These are phyloP conservation scores for Aphelenchoides besseyi DNA, from an alignment of 1,140 invertebrate genomes.

Conservation along the genomic window DNA sequence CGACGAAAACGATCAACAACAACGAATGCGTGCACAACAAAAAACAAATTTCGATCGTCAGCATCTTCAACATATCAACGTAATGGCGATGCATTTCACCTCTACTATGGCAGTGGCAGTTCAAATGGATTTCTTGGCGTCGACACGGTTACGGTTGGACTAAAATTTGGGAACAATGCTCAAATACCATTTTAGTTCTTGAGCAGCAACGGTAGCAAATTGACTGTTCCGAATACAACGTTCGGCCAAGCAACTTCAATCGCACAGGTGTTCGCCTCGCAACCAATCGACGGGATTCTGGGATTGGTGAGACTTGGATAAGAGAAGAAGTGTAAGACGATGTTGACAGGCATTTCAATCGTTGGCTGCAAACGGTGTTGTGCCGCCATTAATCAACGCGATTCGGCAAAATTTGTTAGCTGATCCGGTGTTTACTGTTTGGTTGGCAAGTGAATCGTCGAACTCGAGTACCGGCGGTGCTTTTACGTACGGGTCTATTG, in stretches of 20 bases:
- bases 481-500: conserved; percentile 52
- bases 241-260: conserved; percentile 53
- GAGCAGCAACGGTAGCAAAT: conserved; percentile 1
- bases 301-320: conserved; percentile 44
- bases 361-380: conserved; percentile 46
- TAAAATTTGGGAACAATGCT: conserved; percentile 4
- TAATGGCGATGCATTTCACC: conserved; percentile 38
- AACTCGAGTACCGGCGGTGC: conserved; percentile 35
- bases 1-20: conserved; percentile 17
- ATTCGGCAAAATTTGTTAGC: conserved; percentile 50
- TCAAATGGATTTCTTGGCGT: conserved; percentile 44
- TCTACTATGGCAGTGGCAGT: conserved; percentile 50
- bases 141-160: conserved; percentile 38
- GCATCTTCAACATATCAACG: conserved; percentile 45
- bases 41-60: conserved; percentile 36
- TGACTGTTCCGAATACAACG: conserved; percentile 44
- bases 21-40: conserved; percentile 34
- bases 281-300: conserved; percentile 53
- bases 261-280: conserved; percentile 40
- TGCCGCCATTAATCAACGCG: conserved; percentile 50
- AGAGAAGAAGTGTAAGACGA: conserved; percentile 19
- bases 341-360: conserved; percentile 40
- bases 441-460: conserved; percentile 22
- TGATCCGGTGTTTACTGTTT: conserved; percentile 52
- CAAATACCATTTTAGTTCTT: conserved; percentile 34